Conservation (phyloP, 1,140 invertebrate species). For the Danaus plexippus region DNA sequence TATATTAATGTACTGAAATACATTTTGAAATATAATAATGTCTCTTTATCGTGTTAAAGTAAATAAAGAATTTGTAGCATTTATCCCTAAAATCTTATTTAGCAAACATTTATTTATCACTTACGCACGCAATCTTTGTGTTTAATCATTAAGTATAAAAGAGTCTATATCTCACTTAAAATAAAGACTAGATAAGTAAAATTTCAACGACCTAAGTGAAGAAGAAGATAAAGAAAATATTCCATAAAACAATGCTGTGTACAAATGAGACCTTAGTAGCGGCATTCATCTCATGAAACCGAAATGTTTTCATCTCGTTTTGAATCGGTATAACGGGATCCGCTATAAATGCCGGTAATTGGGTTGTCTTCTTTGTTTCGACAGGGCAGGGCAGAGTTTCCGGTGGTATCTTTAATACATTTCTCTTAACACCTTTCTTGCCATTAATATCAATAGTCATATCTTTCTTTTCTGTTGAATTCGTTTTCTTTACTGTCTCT, state of each 20-base stretch:
- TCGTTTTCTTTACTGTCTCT: conserved; percentile 43
- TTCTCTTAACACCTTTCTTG: conserved; percentile 51
- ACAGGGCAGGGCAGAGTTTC: conserved; percentile 53
- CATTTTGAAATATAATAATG: too few relatives aligned
- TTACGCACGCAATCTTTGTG: too few relatives aligned
- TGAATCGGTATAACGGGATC: conserved; percentile 61
- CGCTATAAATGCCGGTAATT: conserved; percentile 40
- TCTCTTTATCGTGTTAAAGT: too few relatives aligned
- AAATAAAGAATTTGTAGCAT: too few relatives aligned
- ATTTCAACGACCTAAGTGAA: conserved; percentile 42
- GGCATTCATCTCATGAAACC: conserved; percentile 52
- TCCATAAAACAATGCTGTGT: conserved; percentile 35
- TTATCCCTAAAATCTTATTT: too few relatives aligned
- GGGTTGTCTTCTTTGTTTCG: conserved; percentile 48
- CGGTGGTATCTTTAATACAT: conserved; percentile 52
- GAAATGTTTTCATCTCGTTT: conserved; percentile 64
- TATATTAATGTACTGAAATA: too few relatives aligned
- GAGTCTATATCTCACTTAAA: conserved; percentile 49
- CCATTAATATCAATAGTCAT: conserved; percentile 12
- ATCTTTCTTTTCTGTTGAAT: conserved; percentile 44
- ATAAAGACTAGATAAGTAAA: conserved; percentile 34
- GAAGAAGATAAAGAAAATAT: conserved; percentile 50
- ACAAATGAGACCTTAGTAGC: conserved; percentile 21
- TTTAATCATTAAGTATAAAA: conserved; percentile 24
- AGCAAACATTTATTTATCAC: too few relatives aligned